phyloP scores from a whole-genome alignment of 2,113 vertebrate genomes.

The Halichoerus grypus region DNA sequence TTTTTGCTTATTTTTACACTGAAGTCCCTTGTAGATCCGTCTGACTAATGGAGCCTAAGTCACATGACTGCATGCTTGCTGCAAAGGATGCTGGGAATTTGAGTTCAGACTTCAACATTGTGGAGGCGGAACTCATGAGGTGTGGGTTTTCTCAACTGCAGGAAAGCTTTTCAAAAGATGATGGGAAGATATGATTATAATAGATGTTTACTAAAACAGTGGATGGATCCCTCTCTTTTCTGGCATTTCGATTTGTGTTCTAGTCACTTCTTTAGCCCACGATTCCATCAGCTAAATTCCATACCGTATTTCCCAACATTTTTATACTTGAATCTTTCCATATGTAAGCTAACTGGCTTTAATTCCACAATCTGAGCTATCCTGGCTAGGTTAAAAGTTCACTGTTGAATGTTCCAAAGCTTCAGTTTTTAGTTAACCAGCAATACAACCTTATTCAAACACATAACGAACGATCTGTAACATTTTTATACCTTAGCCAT shows the following conservation, averaged over 20 bases:
- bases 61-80: background rate
- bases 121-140: background rate
- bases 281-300: background rate
- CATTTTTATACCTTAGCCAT: constrained; percentile 19
- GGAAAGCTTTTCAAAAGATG: constrained; percentile 11
- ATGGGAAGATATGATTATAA: background rate
- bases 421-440: constrained; percentile 25
- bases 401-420: background rate
- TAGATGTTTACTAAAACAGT: background rate
- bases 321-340: constrained; percentile 33
- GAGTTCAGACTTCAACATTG: background rate
- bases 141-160: background rate
- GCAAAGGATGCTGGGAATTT: constrained; percentile 1
- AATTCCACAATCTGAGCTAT: background rate
- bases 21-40: background rate
- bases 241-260: background rate
- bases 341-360: background rate
- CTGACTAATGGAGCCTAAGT: background rate
- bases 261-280: background rate
- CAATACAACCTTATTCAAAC: background rate
- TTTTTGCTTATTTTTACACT: constrained; percentile 27
- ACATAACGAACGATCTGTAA: constrained; percentile 10
- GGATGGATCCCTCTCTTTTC: background rate
- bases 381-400: background rate
- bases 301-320: constrained; percentile 2